phyloP scores from a whole-genome alignment of 92 coral and sea anemone species.

The Micromussa lordhowensis region DNA sequence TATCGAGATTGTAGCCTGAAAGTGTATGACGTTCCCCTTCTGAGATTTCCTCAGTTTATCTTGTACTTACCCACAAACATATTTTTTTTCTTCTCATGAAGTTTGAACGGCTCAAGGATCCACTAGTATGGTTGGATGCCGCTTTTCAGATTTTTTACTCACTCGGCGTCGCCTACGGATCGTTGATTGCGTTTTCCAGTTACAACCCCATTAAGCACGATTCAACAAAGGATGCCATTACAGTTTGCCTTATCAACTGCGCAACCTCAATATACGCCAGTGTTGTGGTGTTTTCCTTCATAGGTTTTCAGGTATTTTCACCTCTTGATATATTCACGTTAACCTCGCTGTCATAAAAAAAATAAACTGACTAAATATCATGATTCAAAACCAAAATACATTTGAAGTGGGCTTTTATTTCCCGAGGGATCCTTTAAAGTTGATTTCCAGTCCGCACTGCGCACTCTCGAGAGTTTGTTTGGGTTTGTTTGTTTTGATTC shows the following conservation, averaged over 20 bases:
- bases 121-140: constrained; percentile 96
- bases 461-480: too few relatives aligned
- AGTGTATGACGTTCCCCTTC: not conserved
- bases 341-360: too few relatives aligned
- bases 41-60: not conserved
- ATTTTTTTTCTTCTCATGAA: constrained; percentile 20
- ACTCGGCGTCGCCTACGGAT: constrained; percentile 97
- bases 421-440: too few relatives aligned
- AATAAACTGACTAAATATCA: too few relatives aligned
- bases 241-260: constrained; percentile 95
- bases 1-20: not conserved
- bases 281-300: constrained; percentile 95
- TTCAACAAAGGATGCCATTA: constrained; percentile 95
- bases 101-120: constrained; percentile 93
- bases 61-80: not conserved
- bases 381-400: too few relatives aligned
- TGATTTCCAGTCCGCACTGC: too few relatives aligned
- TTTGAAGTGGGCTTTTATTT: too few relatives aligned
- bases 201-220: constrained; percentile 98
- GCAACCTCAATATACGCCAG: constrained; percentile 98
- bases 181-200: constrained; percentile 96
- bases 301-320: constrained; percentile 71
- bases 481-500: too few relatives aligned
- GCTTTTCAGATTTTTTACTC: constrained; percentile 98
- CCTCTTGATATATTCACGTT: not conserved